Base-by-base conservation (phyloP, 2,888 invertebrate species). In the Leucozona laternaria region DNA sequence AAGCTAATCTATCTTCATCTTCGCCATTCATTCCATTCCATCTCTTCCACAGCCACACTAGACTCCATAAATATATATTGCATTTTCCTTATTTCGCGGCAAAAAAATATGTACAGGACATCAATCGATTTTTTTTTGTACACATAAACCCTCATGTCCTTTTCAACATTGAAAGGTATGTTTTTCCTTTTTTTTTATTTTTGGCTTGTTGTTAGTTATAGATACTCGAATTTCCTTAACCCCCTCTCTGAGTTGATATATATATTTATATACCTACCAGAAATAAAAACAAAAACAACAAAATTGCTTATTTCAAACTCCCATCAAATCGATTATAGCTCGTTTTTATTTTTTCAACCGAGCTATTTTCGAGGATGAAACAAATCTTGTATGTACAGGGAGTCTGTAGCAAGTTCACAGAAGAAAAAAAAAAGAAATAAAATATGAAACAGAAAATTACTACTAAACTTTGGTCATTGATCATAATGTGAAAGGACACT, bases 291-390 rank as follows among this genome's bases (percentile, higher is more conserved):
- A 50, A 8, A 28, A 15, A 7, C 25, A 55, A 53, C 45, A 31
- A 34, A 73, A 82, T 55, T 72, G 78, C 66, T 82, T 78, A 80
- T 80, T 80, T 75, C 53, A 75, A 75, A 68, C 60, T 75, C 53
- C 58, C 71, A 72, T 78, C 78, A 78, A 8, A 78, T 82, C 73
- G 68, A 79, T 79, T 79, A 75, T 82, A 43, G 62, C 45, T 48
- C 7, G 31, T 34, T 58, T 58, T 60, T 40, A 53, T 53, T 22
- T 60, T 22, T 60, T 40, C 68, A 78, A 81, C 71, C 40, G 37
- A 60, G 50, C 66, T 45, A 72, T 58, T 43, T 48, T 28, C 15
- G 45, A 40, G n/a, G 43, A 55, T 13, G 13, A 34, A n/a, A 31
- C 17, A 53, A 20, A n/a, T n/a, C n/a, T n/a, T 11, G 17, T 31